Conservation (phyloP, 2,797 vertebrate genomes). For the Enteromius treurensis region DNA sequence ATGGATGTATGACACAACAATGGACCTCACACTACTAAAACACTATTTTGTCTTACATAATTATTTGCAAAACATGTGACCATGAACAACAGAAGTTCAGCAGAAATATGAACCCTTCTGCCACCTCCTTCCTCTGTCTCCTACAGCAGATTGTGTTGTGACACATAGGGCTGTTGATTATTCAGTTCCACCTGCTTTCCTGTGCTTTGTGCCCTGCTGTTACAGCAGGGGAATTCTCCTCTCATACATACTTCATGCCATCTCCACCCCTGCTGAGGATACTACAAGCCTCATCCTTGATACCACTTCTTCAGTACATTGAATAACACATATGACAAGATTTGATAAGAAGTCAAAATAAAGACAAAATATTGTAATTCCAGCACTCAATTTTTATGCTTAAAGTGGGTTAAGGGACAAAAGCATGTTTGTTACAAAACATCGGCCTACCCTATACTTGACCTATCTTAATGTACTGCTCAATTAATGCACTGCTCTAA, state of each 20-base stretch:
- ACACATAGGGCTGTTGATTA: conserved; percentile 73
- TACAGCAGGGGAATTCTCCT: conserved; percentile 50
- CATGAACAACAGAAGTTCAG: conserved; percentile 11
- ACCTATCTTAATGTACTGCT: background rate
- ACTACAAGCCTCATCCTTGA: conserved; percentile 1
- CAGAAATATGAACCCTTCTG: background rate
- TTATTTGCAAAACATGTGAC: conserved; percentile 13
- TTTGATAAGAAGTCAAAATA: background rate
- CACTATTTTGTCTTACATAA: conserved; percentile 7
- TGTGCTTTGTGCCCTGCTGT: conserved; percentile 55
- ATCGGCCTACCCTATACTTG: background rate
- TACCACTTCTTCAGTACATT: background rate
- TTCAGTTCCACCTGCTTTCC: conserved; percentile 75
- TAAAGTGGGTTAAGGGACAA: background rate
- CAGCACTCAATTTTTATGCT: background rate
- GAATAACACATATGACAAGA: background rate
- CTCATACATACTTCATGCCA: conserved; percentile 41
- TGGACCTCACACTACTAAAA: no score
- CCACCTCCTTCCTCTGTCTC: conserved; percentile 38
- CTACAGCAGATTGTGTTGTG: conserved; percentile 72
- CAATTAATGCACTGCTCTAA: no score
- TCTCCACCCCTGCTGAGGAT: conserved; percentile 19
- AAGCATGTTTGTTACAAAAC: background rate
- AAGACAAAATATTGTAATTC: background rate
- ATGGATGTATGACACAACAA: no score